Base-by-base conservation (phyloP, 2,113 vertebrate genomes). In the Boulengeromyrus knoepffleri region DNA sequence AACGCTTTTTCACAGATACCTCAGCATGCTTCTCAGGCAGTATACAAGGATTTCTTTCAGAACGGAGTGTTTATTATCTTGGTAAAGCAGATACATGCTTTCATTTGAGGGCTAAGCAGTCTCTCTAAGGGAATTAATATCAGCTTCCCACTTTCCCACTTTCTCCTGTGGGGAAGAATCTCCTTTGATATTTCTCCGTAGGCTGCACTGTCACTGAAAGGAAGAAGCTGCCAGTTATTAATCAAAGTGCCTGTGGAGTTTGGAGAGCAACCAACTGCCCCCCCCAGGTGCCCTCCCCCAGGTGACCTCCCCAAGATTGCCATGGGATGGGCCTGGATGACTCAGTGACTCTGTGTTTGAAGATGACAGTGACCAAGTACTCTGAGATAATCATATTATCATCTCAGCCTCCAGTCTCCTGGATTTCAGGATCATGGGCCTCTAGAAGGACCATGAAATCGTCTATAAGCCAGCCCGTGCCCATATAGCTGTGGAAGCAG, bases 61-160 rank as follows among this genome's bases (percentile, higher is more conserved):
- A 50, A 86, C 3, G 17, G 24, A 50, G 84, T 50, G 84, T 86
- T 85, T n/a, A 86, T 49, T 86, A 50, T 49, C 84, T n/a, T 50
- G 13, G 47, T 31, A 13, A 86, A 31, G 47, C 45, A 49, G 45
- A 86, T 24, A 86, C 24, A 86, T 31, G 45, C 45, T 50, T 49
- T 86, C n/a, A 47, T 86, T 49, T 47, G 19, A 50, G 47, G 45
- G n/a, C 24, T 86, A 86, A n/a, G 3, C 24, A 15, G 84, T 86
- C 83, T 85, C 46, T 85, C 84, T 86, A 27, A 86, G 84, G 24
- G 84, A 86, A 49, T 86, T 86, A 80, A 80, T 80, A 80, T 80
- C 31, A 70, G 62, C n/a, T 70, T 31, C 12, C 39, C 83, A 85
- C 39, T 86, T 86, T 86, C 10, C 84, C 24, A 27, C 47, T 86